These are phyloP conservation scores for Hedya salicella DNA, from an alignment of 2,888 invertebrate genomes.

Conservation along the genomic window DNA sequence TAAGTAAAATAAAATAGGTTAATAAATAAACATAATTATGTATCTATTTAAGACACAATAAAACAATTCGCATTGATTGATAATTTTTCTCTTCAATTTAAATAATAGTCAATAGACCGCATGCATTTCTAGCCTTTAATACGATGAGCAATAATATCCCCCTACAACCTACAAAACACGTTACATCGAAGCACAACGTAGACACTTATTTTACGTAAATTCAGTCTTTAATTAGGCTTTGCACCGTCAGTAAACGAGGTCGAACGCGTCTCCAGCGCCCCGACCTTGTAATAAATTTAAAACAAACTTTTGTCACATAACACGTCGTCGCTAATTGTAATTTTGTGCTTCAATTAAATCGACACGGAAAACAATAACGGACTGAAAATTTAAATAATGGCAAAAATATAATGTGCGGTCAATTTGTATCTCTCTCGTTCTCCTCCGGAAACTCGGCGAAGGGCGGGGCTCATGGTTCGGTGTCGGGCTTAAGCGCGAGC, in stretches of 20 bases:
- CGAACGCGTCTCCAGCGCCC: constrained; percentile 57
- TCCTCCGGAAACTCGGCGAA: constrained; percentile 52
- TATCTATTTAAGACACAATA: not conserved
- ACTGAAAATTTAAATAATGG: constrained; percentile 56
- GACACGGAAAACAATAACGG: constrained; percentile 58
- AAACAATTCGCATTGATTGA: constrained; percentile 34
- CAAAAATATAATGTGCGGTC: constrained; percentile 33
- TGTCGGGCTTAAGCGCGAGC: constrained; percentile 81
- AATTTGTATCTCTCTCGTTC: constrained; percentile 57
- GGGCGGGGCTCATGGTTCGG: constrained; percentile 61
- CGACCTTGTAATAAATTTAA: constrained; percentile 57
- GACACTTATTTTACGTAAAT: constrained; percentile 67
- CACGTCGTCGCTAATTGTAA: constrained; percentile 54
- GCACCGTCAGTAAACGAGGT: constrained; percentile 54
- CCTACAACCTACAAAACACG: constrained; percentile 59
- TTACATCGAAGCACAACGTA: constrained; percentile 63
- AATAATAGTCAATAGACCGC: constrained; percentile 81
- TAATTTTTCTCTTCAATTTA: constrained; percentile 50
- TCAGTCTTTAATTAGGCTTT: constrained; percentile 82
- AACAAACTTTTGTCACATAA: constrained; percentile 52
- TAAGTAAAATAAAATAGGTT: too few relatives aligned
- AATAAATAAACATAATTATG: too few relatives aligned
- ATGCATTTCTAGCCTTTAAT: constrained; percentile 71
- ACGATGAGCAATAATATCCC: constrained; percentile 72
- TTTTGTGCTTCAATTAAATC: constrained; percentile 64